phyloP scores from a whole-genome alignment of 2,888 invertebrate genomes.

The Heteropelma amictum region DNA sequence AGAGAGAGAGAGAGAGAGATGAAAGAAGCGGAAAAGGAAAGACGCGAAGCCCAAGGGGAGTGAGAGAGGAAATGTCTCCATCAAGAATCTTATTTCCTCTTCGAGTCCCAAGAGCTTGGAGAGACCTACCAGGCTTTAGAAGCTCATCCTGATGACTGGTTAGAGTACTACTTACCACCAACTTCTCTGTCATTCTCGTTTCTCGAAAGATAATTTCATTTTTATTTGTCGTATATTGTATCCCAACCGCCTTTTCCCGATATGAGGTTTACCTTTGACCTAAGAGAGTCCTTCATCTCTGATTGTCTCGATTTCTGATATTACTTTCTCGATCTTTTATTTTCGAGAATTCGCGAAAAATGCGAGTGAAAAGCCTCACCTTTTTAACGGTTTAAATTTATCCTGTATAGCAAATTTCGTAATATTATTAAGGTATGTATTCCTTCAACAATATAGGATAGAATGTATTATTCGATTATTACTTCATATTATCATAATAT shows the following conservation, averaged over 20 bases:
- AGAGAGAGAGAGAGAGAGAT: conserved; percentile 6
- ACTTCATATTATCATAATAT: too few relatives aligned
- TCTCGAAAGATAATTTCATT: conserved; percentile 47
- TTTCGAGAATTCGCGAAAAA: neutral
- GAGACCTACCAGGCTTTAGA: conserved; percentile 50
- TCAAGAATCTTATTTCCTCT: conserved; percentile 69
- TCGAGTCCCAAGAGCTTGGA: conserved; percentile 8
- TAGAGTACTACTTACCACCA: conserved; percentile 51
- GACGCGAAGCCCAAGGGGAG: conserved; percentile 46
- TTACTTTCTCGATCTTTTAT: too few relatives aligned
- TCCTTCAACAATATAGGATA: too few relatives aligned
- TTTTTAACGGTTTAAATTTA: too few relatives aligned
- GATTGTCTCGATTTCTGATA: too few relatives aligned
- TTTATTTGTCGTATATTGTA: conserved; percentile 50
- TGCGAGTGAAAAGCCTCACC: too few relatives aligned
- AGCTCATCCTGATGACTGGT: conserved; percentile 51
- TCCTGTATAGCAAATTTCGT: too few relatives aligned
- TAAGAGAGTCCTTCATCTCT: too few relatives aligned
- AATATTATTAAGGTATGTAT: too few relatives aligned
- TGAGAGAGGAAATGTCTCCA: conserved; percentile 65
- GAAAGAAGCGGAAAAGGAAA: conserved; percentile 51
- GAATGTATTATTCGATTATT: too few relatives aligned
- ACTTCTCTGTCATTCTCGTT: conserved; percentile 2
- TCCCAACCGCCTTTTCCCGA: too few relatives aligned
- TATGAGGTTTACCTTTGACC: too few relatives aligned